Evolutionary conservation across 1,140 invertebrate species (phyloP), one percentile per base, ranked within the genome.

Genomic region (Trachymyrmex cornetzi): DNA sequence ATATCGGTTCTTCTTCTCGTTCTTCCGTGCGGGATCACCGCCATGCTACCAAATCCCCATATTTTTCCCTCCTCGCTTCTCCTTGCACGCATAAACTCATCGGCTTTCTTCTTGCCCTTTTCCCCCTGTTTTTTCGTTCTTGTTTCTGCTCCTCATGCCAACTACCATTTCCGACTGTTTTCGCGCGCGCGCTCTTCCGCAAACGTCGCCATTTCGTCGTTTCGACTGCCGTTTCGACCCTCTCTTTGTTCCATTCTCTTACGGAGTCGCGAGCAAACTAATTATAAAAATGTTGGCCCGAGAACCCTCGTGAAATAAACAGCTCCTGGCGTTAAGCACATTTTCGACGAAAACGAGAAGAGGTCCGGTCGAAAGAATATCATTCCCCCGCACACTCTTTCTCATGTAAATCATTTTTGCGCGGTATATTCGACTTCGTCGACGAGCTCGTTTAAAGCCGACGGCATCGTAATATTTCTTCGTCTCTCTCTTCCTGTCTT

Each of bases 281-380:
- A 94, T 94, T 94, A 93, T 86, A 92, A 93, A 92, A 93, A 92
- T 91, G 87, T 92, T 91, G 90, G 85, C 16, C 89, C 87, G 89
- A 79, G 69, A 87, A 87, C 77, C 74, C 86, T 92, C 90, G 90
- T 88, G 91, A 91, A 92, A 91, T 93, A 91, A 93, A 93, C 90
- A 91, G 89, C 89, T 88, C 61, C 89, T 88, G 89, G 90, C 89
- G 84, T 88, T 90, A 90, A 91, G 53, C 84, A 87, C 63, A 87
- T 88, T 88, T 91, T 85, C 81, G 79, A 77, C 38, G 87, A 79
- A 82, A 82, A 87, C 50, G 57, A 50, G 59, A 72, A 80, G 61
- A 75, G 24, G 16, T 2, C 30, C n/a, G 48, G 22, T 24, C 34
- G 19, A 71, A 50, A 48, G 22, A 53, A 69, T 24, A 55, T 27